Evolutionary conservation across 2,113 vertebrate genomes (phyloP).

Genomic region (Saccopteryx leptura): DNA sequence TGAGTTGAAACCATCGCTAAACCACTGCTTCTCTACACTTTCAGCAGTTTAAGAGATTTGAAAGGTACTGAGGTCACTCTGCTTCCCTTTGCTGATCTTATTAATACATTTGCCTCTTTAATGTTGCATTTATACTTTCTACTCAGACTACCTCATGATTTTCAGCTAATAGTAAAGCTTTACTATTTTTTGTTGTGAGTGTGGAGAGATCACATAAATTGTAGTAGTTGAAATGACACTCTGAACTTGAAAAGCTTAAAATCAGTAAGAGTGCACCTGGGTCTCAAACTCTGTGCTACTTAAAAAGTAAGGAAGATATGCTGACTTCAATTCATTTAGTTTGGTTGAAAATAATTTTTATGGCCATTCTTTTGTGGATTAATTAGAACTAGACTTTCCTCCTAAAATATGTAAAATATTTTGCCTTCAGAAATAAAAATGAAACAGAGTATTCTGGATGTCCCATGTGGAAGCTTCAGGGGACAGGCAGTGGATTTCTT

Average conservation of each 20-base stretch:
- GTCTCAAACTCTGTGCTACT: not conserved
- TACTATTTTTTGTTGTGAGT: not conserved
- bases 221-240: not conserved
- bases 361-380: not conserved
- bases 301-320: not conserved
- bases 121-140: conserved; percentile 10
- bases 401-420: not conserved
- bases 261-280: not conserved
- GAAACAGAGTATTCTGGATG: not conserved
- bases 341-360: conserved; percentile 15
- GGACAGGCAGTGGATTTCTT: not conserved
- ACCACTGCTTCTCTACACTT: not conserved
- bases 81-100: not conserved
- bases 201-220: not conserved
- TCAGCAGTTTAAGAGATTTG: not conserved
- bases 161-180: conserved; percentile 44
- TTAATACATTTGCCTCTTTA: not conserved
- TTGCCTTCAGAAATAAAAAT: conserved; percentile 8
- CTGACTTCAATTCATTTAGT: not conserved
- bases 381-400: conserved; percentile 9
- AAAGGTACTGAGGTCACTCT: not conserved
- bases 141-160: not conserved
- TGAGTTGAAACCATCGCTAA: not conserved
- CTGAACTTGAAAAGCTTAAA: not conserved
- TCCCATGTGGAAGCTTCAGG: not conserved